Percentiles rank a stretch among this genome's conserved stretches.
These are phyloP conservation scores for Ochlodes sylvanus DNA, from an alignment of 2,888 invertebrate genomes.

Conservation along the genomic window DNA sequence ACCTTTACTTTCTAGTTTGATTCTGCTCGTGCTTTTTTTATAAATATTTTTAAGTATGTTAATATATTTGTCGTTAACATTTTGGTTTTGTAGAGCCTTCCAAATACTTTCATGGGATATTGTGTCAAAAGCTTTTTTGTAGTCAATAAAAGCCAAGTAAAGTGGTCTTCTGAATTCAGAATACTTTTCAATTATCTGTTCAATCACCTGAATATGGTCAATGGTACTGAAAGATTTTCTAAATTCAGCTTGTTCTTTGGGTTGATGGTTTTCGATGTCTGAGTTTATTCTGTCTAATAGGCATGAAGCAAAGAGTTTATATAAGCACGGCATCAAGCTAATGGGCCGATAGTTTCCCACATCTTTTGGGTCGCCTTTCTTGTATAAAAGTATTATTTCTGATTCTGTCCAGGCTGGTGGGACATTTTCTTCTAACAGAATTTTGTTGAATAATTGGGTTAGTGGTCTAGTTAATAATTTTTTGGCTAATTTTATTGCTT, in stretches of 20 bases:
- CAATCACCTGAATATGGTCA: constrained; percentile 39
- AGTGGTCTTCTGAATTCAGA: constrained; percentile 30
- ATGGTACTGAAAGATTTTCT: constrained; percentile 32
- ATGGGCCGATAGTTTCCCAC: constrained; percentile 25
- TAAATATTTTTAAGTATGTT: constrained; percentile 34
- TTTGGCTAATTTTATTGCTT: too few species aligned
- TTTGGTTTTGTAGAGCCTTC: constrained; percentile 27
- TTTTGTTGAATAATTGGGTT: too few species aligned
- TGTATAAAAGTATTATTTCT: too few species aligned
- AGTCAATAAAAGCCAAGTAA: constrained; percentile 41
- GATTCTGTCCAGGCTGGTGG: too few species aligned
- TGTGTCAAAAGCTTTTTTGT: constrained; percentile 39
- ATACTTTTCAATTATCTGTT: constrained; percentile 39
- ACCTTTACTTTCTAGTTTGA: constrained; percentile 37
- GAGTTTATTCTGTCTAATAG: constrained; percentile 12
- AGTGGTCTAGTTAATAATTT: too few species aligned
- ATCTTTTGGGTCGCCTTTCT: too few species aligned
- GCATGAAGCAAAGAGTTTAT: constrained; percentile 37
- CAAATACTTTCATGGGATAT: constrained; percentile 38
- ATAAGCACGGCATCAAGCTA: constrained; percentile 19
- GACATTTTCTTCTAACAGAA: too few species aligned
- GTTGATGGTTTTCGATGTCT: constrained; percentile 26
- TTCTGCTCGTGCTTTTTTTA: constrained; percentile 20
- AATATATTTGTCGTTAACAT: constrained; percentile 31
- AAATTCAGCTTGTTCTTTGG: constrained; percentile 36